These are phyloP conservation scores for Caranx ignobilis DNA, from an alignment of 2,113 vertebrate genomes.

Conservation along the genomic window DNA sequence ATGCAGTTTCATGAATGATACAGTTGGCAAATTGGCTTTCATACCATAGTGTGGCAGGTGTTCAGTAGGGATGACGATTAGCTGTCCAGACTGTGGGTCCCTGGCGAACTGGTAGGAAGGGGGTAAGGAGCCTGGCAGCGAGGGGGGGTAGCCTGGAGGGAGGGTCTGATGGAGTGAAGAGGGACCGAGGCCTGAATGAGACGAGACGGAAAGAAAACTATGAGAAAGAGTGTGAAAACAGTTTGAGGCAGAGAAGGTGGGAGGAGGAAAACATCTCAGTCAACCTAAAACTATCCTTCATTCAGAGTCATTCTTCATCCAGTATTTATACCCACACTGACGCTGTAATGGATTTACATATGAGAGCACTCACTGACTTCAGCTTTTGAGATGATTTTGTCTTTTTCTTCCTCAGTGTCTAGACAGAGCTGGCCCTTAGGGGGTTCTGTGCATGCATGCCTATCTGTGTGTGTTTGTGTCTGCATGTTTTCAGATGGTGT, in stretches of 20 bases:
- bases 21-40: background rate
- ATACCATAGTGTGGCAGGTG: constrained; percentile 91
- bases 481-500: constrained; percentile 20
- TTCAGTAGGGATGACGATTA: constrained; percentile 94
- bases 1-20: background rate
- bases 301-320: constrained; percentile 12
- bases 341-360: constrained; percentile 17
- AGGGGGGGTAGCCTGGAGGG: constrained; percentile 89
- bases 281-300: constrained; percentile 28
- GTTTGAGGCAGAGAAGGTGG: background rate
- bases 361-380: constrained; percentile 16
- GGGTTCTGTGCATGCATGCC: constrained; percentile 11
- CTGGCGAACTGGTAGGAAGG: constrained; percentile 94
- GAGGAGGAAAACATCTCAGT: background rate
- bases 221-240: constrained; percentile 20
- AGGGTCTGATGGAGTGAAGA: constrained; percentile 94
- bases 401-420: constrained; percentile 58
- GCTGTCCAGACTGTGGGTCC: constrained; percentile 95
- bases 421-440: constrained; percentile 46
- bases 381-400: constrained; percentile 28
- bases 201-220: background rate
- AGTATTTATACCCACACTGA: constrained; percentile 9
- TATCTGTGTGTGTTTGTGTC: background rate
- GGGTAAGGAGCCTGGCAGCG: constrained; percentile 91
- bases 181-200: constrained; percentile 88